phyloP scores from a whole-genome alignment of 1,140 invertebrate genomes.

The Aphaenogaster ashmeadi region DNA sequence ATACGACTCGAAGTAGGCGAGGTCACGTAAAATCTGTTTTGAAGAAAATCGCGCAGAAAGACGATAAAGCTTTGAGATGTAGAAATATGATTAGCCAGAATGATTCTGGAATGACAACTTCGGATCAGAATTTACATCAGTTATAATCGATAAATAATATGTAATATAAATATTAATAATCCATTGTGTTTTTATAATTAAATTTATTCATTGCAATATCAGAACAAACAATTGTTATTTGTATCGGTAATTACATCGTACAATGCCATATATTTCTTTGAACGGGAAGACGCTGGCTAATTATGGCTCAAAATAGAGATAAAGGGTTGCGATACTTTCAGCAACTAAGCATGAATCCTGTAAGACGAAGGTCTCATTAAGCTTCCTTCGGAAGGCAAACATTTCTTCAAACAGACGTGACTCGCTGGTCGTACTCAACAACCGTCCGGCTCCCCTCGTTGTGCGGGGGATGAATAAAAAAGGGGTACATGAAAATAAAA shows the following conservation, averaged over 20 bases:
- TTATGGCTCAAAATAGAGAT: conserved; percentile 2
- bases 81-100: background rate
- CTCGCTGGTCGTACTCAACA: conserved; percentile 21
- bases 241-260: background rate
- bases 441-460: conserved; percentile 32
- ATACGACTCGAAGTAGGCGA: conserved; percentile 61
- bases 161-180: conserved; percentile 22
- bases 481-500: conserved; percentile 78
- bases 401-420: conserved; percentile 53
- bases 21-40: conserved; percentile 34
- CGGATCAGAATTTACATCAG: background rate
- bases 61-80: background rate
- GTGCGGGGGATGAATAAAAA: conserved; percentile 23
- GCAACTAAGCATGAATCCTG: conserved; percentile 57
- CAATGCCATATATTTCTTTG: background rate
- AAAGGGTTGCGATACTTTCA: conserved; percentile 35
- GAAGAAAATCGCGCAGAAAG: conserved; percentile 13
- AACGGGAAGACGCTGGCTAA: background rate
- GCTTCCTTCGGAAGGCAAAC: conserved; percentile 35
- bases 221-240: background rate
- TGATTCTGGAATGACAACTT: background rate
- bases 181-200: background rate
- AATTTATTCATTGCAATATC: background rate
- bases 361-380: conserved; percentile 44
- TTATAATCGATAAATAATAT: background rate